phyloP scores from a whole-genome alignment of 2,113 vertebrate genomes.

The Phaetusa simplex region DNA sequence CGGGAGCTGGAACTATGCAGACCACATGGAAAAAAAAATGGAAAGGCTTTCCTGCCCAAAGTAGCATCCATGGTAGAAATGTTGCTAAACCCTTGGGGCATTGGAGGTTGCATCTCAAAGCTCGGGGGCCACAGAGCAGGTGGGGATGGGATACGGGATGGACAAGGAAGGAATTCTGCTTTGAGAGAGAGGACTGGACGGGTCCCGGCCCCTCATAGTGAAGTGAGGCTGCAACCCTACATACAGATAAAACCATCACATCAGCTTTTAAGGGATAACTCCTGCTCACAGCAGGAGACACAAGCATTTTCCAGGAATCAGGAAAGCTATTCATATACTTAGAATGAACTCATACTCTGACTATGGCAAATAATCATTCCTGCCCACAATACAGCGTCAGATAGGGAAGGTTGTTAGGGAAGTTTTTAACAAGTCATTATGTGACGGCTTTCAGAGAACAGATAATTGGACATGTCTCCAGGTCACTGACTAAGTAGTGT shows the following conservation, averaged over 20 bases:
- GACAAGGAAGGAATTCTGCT: not conserved
- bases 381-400: not conserved
- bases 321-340: not conserved
- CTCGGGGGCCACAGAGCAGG: not conserved
- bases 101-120: not conserved
- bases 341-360: not conserved
- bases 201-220: not conserved
- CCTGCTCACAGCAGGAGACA: not conserved
- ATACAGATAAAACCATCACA: not conserved
- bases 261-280: not conserved
- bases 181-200: not conserved
- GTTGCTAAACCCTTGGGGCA: not conserved
- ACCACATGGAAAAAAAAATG: not conserved
- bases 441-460: not conserved
- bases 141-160: not conserved
- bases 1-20: not conserved
- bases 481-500: not conserved
- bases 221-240: not conserved
- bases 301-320: not conserved
- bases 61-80: not conserved
- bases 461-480: constrained; percentile 8
- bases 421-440: constrained; percentile 28
- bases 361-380: not conserved
- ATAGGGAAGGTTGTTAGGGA: not conserved
- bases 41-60: not conserved